Evolutionary conservation across 2,797 vertebrate genomes (phyloP).

Genomic region (Sebastes cheni): DNA sequence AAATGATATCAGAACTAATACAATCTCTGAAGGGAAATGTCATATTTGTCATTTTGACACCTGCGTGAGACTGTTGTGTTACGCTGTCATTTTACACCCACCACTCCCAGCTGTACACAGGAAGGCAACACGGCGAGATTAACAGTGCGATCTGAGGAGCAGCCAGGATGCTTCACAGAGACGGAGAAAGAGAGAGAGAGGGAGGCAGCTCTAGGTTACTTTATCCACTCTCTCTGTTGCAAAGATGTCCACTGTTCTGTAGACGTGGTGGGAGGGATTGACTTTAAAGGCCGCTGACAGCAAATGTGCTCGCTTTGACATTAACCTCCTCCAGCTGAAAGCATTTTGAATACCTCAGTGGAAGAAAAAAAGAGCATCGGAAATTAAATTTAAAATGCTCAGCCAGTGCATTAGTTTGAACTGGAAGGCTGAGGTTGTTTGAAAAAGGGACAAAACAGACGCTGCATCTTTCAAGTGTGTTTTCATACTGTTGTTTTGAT

Average conservation of each 20-base stretch:
- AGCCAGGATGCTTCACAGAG: conserved; percentile 44
- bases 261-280: conserved; percentile 42
- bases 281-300: conserved; percentile 55
- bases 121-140: conserved; percentile 51
- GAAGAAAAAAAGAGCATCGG: conserved; percentile 5
- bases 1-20: conserved; percentile 72
- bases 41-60: conserved; percentile 78
- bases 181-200: conserved; percentile 5
- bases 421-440: conserved; percentile 9
- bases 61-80: conserved; percentile 70
- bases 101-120: conserved; percentile 68
- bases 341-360: conserved; percentile 28
- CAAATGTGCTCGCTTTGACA: conserved; percentile 34
- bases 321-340: conserved; percentile 47
- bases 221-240: conserved; percentile 46
- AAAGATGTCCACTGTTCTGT: conserved; percentile 41
- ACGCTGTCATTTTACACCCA: conserved; percentile 75
- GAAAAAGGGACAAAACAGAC: conserved; percentile 12
- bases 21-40: conserved; percentile 75
- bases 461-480: conserved; percentile 10
- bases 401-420: conserved; percentile 32
- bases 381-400: conserved; percentile 34
- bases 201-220: conserved; percentile 36
- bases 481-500: conserved; percentile 30
- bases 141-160: conserved; percentile 52